These are phyloP conservation scores for Rhynchomys soricoides DNA, from an alignment of 2,113 vertebrate species.

Conservation along the genomic window DNA sequence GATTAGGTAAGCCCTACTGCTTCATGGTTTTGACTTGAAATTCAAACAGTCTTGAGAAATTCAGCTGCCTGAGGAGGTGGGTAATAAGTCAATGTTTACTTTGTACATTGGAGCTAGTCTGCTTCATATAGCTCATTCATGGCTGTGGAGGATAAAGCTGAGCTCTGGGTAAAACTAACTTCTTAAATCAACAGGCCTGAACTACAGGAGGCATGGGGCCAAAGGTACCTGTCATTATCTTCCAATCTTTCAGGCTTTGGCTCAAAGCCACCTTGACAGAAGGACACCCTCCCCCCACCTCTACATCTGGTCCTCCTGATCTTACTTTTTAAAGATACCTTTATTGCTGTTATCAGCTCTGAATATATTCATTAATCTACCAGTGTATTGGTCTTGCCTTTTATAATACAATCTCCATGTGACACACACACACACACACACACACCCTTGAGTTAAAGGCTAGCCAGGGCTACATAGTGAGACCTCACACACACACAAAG, in stretches of 20 bases:
- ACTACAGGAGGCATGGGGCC: background rate
- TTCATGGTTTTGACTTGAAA: conserved; percentile 13
- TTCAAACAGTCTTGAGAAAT: background rate
- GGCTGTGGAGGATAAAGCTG: background rate
- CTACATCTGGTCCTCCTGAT: background rate
- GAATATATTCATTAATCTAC: background rate
- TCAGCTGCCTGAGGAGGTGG: background rate
- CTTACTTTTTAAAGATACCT: background rate
- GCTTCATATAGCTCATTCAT: background rate
- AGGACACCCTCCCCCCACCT: background rate
- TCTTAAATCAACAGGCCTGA: conserved; percentile 1
- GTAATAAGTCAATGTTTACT: conserved; percentile 28
- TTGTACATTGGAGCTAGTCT: background rate
- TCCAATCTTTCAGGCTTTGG: background rate
- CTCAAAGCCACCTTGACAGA: background rate
- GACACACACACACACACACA: too few relatives aligned
- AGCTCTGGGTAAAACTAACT: background rate
- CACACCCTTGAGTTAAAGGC: background rate
- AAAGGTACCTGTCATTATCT: background rate
- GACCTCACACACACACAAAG: background rate
- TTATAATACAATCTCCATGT: background rate
- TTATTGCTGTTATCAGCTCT: background rate
- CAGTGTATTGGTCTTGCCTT: background rate
- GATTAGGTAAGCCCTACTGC: background rate
- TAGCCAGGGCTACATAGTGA: background rate